phyloP scores from a whole-genome alignment of 53 echinoderm and acorn worm genomes.

The Antedon mediterranea region DNA sequence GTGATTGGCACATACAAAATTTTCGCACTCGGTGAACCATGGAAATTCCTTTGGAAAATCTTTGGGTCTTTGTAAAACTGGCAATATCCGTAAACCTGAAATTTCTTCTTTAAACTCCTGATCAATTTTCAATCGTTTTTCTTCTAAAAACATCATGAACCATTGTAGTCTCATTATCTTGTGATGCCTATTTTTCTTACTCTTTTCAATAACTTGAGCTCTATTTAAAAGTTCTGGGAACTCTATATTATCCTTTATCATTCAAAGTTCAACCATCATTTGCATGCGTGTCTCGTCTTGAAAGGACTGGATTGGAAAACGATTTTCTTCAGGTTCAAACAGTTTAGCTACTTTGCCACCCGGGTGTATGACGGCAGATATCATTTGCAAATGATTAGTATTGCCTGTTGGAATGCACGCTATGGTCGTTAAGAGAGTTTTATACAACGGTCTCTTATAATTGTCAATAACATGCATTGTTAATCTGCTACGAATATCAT shows the following conservation, averaged over 20 bases:
- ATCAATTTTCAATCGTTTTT: not conserved
- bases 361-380: not conserved
- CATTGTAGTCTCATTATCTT: not conserved
- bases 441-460: not conserved
- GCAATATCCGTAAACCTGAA: not conserved
- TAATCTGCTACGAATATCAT: not conserved
- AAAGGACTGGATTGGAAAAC: not conserved
- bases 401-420: conserved; percentile 20
- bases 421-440: not conserved
- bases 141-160: not conserved
- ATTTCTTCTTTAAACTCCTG: not conserved
- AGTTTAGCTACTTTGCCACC: not conserved
- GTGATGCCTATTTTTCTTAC: not conserved
- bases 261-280: not conserved
- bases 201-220: not conserved
- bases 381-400: not conserved
- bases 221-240: not conserved
- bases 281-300: not conserved
- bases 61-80: not conserved
- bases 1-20: not conserved
- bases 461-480: not conserved
- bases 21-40: not conserved
- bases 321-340: not conserved
- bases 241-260: not conserved
- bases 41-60: not conserved